phyloP scores from a whole-genome alignment of 2,888 invertebrate species.

The Eupithecia vulgata region DNA sequence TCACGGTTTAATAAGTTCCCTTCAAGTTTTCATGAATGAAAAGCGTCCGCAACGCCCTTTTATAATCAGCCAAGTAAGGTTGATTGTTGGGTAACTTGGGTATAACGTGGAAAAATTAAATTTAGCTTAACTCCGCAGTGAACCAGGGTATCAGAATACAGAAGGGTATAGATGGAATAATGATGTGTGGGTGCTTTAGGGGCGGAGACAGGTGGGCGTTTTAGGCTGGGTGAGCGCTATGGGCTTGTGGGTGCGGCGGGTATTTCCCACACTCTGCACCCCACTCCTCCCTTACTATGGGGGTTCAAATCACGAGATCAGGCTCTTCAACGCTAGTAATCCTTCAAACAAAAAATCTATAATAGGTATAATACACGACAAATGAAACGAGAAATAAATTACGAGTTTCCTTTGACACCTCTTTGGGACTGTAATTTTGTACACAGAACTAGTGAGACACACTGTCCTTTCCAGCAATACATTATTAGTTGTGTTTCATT shows the following conservation, averaged over 20 bases:
- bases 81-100: not conserved
- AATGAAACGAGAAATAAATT: not conserved
- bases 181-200: not conserved
- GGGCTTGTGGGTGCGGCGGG: not conserved
- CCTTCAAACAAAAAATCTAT: not conserved
- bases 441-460: not conserved
- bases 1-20: not conserved
- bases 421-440: not conserved
- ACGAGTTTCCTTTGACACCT: not conserved
- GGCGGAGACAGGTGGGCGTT: not conserved
- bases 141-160: constrained; percentile 19
- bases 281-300: not conserved
- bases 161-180: not conserved
- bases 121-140: constrained; percentile 6
- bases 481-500: not conserved
- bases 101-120: constrained; percentile 12
- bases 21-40: not conserved
- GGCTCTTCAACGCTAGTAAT: not conserved
- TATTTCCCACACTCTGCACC: not conserved
- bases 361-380: not conserved
- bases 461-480: not conserved
- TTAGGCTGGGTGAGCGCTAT: not conserved
- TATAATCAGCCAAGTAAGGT: constrained; percentile 3
- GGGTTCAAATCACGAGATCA: not conserved
- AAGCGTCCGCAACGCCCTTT: not conserved